Evolutionary conservation across 2,888 invertebrate genomes (phyloP), one percentile per base, ranked within the genome.

Genomic region (Fabriciana adippe): DNA sequence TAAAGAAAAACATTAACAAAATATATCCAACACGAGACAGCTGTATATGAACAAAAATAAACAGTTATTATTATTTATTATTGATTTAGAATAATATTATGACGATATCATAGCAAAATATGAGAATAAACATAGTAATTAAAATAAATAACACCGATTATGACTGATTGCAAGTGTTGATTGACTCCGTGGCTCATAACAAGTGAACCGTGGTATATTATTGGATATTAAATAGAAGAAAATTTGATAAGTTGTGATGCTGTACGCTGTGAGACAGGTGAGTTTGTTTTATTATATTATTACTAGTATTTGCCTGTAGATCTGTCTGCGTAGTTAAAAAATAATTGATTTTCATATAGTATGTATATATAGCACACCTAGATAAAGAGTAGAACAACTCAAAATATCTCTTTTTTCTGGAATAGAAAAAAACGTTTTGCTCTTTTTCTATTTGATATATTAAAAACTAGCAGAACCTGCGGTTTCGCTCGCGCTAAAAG

Each of bases 211-310:
- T 60, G 64, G 59, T 64, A 64, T 66, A 71, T 73, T 76, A 70
- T 59, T 55, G 31, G 26, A 63, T 55, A 69, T 78, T 64, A 75
- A 78, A 13, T 45, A n/a, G 57, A 41, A 50, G 65, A 63, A 61
- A 41, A 47, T 60, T 50, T 48, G 13, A 55, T 41, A 81, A 84
- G 76, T 69, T 72, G 80, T 67, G 51, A 92, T 92, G 92, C 79
- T 92, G 87, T 92, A 92, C 75, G 91, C 92, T 16, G 91, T 92
- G 6, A 86, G 92, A 83, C 92, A 91, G 90, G 92, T 91, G 72
- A 87, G 90, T 77, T 31, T 35, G 4, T 60, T 65, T 56, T 11
- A 54, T 6, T 35, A 21, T 77, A 41, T 41, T 26, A 4, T 5
- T 26, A 26, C 26, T 26, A 41, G 35, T 1, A 41, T 2, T 41